Evolutionary conservation across 1,140 invertebrate species (phyloP).

Genomic region (Dolichoris vasculosae): DNA sequence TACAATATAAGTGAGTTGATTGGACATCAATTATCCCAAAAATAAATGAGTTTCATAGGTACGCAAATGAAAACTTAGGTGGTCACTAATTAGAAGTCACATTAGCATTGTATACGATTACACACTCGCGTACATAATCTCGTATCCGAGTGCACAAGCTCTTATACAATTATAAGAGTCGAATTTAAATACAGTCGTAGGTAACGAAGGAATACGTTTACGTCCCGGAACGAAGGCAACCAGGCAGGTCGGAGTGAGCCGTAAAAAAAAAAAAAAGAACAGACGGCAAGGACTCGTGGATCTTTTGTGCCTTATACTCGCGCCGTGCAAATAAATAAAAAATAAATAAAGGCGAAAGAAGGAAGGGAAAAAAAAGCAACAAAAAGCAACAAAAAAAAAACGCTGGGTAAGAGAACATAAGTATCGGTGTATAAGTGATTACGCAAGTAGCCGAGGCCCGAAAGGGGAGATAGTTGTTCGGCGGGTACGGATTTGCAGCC

Average conservation of each 20-base stretch:
- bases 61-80: neutral
- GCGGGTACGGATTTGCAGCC: slow-evolving; percentile 10
- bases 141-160: too few relatives aligned
- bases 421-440: neutral
- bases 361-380: too few relatives aligned
- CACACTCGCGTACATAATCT: too few relatives aligned
- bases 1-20: too few relatives aligned
- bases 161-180: neutral
- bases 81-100: neutral
- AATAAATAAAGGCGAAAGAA: neutral
- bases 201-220: neutral
- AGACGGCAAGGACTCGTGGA: neutral
- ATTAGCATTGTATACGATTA: neutral
- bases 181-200: neutral
- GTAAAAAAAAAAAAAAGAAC: neutral
- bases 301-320: neutral
- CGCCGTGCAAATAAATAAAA: neutral
- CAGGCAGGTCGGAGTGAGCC: neutral
- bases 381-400: neutral
- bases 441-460: slow-evolving; percentile 17
- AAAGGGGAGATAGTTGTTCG: slow-evolving; percentile 53
- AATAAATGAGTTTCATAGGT: neutral
- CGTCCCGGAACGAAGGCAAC: neutral
- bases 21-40: too few relatives aligned
- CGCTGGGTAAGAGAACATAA: neutral